phyloP scores from a whole-genome alignment of 2,888 invertebrate species.

The Aphodius sticticus region DNA sequence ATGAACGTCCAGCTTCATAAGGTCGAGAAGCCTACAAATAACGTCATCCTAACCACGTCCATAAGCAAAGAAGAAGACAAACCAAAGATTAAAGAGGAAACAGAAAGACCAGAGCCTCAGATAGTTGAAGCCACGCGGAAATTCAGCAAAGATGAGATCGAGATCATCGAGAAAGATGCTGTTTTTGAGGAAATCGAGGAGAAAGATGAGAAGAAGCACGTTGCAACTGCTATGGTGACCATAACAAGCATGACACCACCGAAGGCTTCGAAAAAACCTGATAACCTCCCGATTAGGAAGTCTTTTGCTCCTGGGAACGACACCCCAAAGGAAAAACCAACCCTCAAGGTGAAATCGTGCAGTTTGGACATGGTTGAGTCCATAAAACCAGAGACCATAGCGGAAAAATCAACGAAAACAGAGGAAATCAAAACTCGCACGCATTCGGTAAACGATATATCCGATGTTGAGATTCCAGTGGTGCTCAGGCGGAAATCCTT shows the following conservation, averaged over 20 bases:
- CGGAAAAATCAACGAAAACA: constrained; percentile 28
- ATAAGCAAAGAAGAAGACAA: constrained; percentile 55
- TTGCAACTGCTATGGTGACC: constrained; percentile 43
- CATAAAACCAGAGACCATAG: constrained; percentile 46
- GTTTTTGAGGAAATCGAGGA: constrained; percentile 28
- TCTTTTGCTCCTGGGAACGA: constrained; percentile 36
- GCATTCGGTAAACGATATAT: constrained; percentile 34
- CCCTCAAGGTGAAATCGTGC: constrained; percentile 65
- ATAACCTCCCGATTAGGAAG: constrained; percentile 38
- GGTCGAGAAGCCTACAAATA: constrained; percentile 71
- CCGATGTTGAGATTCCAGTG: constrained; percentile 57
- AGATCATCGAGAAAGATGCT: constrained; percentile 57
- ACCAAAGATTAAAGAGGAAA: constrained; percentile 18
- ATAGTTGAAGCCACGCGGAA: constrained; percentile 48
- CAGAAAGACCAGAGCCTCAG: constrained; percentile 14
- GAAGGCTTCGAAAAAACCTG: constrained; percentile 40
- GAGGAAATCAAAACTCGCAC: constrained; percentile 35
- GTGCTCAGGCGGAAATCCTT: constrained; percentile 67
- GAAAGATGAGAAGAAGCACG: constrained; percentile 40
- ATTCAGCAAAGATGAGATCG: constrained; percentile 61
- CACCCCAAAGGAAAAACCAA: constrained; percentile 54
- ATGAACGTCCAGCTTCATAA: constrained; percentile 75
- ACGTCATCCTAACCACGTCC: constrained; percentile 71
- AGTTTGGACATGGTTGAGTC: constrained; percentile 65
- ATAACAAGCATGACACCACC: constrained; percentile 44